A percentile compares a stretch with the other conserved stretches of the same genome.
Conservation (phyloP, 2,888 invertebrate genomes). For the Ryuthela nishihirai region DNA sequence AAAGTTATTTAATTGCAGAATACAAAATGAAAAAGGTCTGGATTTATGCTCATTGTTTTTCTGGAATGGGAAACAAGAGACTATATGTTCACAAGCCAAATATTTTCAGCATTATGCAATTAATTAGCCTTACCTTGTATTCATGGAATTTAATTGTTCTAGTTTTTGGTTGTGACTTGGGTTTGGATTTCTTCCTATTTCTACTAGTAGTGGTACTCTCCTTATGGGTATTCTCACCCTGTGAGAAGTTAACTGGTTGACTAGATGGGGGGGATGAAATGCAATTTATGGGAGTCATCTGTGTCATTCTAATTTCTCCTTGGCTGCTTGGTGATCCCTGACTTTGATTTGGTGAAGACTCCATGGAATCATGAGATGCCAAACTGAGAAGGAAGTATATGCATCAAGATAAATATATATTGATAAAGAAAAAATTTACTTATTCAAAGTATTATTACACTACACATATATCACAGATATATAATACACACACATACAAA, state of each 20-base stretch:
- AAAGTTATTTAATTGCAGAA: no score
- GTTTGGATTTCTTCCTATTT: slow-evolving; percentile 68
- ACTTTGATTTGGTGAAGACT: slow-evolving; percentile 21
- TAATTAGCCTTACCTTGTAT: slow-evolving; percentile 63
- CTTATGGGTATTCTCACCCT: slow-evolving; percentile 11
- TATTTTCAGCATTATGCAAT: neutral
- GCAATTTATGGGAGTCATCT: slow-evolving; percentile 10
- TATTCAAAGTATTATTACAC: no score
- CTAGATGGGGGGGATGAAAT: slow-evolving; percentile 16
- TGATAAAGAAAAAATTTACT: neutral
- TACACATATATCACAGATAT: neutral
- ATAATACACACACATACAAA: no score
- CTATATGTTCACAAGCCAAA: no score
- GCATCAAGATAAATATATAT: neutral
- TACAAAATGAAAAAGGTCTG: no score
- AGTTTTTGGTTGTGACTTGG: slow-evolving; percentile 73
- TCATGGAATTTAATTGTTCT: slow-evolving; percentile 96
- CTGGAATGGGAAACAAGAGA: no score
- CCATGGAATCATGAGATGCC: slow-evolving; percentile 30
- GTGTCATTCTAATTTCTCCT: slow-evolving; percentile 17
- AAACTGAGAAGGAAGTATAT: slow-evolving; percentile 7
- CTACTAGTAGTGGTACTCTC: slow-evolving; percentile 26
- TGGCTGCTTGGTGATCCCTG: slow-evolving; percentile 26
- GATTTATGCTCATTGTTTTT: no score
- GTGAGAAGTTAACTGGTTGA: slow-evolving; percentile 9